Evolutionary conservation across 1,140 invertebrate species (phyloP).

Genomic region (Aphidius ervi): DNA sequence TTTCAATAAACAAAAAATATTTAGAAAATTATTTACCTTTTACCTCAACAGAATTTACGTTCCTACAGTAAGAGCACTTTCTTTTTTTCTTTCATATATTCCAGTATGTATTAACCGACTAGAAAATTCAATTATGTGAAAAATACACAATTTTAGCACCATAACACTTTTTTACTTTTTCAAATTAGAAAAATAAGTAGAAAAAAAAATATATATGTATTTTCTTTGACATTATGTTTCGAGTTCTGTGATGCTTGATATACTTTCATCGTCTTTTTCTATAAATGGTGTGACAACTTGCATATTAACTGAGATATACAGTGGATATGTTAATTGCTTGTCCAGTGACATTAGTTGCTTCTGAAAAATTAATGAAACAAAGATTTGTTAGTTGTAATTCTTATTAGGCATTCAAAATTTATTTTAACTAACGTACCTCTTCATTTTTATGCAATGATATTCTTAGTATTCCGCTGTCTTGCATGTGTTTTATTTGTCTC

Average conservation of each 20-base stretch:
- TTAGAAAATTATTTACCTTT: no score
- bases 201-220: constrained; percentile 1
- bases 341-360: constrained; percentile 61
- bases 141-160: no score
- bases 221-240: constrained; percentile 25
- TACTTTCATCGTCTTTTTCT: constrained; percentile 30
- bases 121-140: no score
- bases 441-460: constrained; percentile 63
- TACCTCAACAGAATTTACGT: no score
- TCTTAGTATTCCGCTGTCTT: constrained; percentile 59
- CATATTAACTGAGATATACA: constrained; percentile 68
- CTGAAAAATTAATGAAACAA: constrained; percentile 37
- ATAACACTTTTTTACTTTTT: neutral
- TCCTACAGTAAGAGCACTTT: neutral
- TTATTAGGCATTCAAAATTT: constrained; percentile 11
- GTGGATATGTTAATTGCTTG: constrained; percentile 60
- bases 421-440: constrained; percentile 49
- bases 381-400: neutral
- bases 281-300: constrained; percentile 59
- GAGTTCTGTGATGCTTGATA: constrained; percentile 26
- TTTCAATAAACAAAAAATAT: no score
- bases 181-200: constrained; percentile 6
- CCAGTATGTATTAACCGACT: no score
- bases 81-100: neutral
- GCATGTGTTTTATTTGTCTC: constrained; percentile 59